These are phyloP conservation scores for Neuroterus valhalla DNA, from an alignment of 1,140 invertebrate genomes.

Conservation along the genomic window DNA sequence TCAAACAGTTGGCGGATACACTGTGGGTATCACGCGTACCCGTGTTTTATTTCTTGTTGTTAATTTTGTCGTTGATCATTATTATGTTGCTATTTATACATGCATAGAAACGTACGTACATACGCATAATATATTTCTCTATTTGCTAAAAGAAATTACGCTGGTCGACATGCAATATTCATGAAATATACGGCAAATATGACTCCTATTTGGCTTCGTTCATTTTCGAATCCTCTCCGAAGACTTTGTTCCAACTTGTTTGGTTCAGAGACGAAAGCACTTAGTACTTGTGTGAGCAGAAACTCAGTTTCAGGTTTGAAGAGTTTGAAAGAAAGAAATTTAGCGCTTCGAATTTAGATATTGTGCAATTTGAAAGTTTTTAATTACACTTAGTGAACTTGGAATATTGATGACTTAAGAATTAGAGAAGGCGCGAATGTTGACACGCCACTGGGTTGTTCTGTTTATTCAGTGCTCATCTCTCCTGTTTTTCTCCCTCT, in stretches of 20 bases:
- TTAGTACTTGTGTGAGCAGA: too few species aligned
- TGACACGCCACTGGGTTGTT: too few species aligned
- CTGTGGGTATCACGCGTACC: neutral
- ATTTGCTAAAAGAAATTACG: conserved; percentile 3
- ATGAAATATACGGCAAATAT: conserved; percentile 18
- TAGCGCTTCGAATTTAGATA: too few species aligned
- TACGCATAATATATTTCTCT: neutral
- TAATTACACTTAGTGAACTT: too few species aligned
- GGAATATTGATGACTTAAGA: too few species aligned
- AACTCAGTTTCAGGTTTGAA: too few species aligned
- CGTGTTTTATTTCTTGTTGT: neutral
- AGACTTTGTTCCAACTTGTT: neutral
- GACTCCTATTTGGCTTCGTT: conserved; percentile 2
- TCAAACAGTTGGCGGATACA: neutral
- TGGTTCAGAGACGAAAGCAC: too few species aligned
- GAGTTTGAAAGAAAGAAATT: too few species aligned
- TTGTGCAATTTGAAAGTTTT: too few species aligned
- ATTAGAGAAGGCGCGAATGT: too few species aligned
- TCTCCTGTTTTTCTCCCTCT: too few species aligned
- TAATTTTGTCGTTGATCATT: conserved; percentile 15
- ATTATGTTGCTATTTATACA: neutral
- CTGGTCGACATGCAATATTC: conserved; percentile 16
- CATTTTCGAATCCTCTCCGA: neutral
- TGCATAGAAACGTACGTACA: neutral
- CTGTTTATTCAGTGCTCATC: too few species aligned